Percentiles rank a stretch among this genome's conserved stretches.
These are phyloP conservation scores for Cyclina sinensis DNA, from an alignment of 1,140 invertebrate genomes.

Conservation along the genomic window DNA sequence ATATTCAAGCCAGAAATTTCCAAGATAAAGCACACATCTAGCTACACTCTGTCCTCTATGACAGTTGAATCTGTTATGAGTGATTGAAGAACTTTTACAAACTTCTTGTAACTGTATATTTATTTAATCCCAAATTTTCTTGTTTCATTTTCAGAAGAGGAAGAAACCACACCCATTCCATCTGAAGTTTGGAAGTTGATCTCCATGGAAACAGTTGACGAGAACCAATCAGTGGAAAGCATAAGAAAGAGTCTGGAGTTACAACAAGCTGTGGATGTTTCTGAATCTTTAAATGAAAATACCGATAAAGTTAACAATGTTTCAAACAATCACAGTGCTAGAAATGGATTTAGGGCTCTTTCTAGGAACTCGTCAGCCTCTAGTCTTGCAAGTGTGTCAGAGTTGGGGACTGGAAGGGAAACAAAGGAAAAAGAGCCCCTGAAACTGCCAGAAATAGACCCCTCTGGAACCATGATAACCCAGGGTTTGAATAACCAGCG, in stretches of 20 bases:
- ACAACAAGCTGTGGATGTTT: background rate
- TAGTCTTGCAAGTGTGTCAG: conserved; percentile 53
- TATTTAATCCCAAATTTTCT: background rate
- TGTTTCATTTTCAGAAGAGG: conserved; percentile 19
- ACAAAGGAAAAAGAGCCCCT: conserved; percentile 36
- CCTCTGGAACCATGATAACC: conserved; percentile 57
- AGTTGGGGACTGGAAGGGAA: conserved; percentile 11
- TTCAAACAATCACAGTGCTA: conserved; percentile 22
- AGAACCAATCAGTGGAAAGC: background rate
- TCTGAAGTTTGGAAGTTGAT: conserved; percentile 63
- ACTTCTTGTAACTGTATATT: too few species aligned
- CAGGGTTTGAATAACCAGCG: conserved; percentile 56
- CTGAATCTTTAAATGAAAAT: conserved; percentile 6
- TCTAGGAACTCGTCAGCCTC: conserved; percentile 43
- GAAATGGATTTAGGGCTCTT: conserved; percentile 29
- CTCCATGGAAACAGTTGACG: conserved; percentile 49
- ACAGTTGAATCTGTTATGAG: too few species aligned
- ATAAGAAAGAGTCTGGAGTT: background rate
- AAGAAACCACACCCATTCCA: conserved; percentile 41
- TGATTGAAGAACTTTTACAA: too few species aligned
- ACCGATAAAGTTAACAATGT: background rate
- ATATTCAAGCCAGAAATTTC: too few species aligned
- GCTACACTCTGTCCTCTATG: too few species aligned
- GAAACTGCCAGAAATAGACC: conserved; percentile 64
- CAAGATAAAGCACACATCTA: too few species aligned